Percentiles rank a stretch among this genome's conserved stretches.
Evolutionary conservation across 1,140 invertebrate species (phyloP).

Genomic region (Sinonovacula constricta): DNA sequence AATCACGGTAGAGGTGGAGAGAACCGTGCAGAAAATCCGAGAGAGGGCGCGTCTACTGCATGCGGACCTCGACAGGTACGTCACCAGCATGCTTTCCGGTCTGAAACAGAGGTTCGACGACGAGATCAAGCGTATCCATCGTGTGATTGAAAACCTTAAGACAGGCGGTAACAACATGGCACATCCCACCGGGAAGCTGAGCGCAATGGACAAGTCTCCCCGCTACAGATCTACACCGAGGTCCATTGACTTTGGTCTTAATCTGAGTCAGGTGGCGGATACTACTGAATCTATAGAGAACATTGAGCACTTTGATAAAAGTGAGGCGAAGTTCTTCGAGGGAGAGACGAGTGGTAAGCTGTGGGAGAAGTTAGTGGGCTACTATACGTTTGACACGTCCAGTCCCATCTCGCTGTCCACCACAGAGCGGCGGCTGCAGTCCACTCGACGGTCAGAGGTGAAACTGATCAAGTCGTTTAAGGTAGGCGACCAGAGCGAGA

Average conservation of each 20-base stretch:
- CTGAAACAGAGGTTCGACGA: constrained; percentile 43
- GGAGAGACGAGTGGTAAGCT: constrained; percentile 28
- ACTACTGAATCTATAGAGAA: constrained; percentile 8
- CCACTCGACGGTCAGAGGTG: constrained; percentile 33
- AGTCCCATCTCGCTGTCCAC: constrained; percentile 24
- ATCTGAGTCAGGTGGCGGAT: not conserved
- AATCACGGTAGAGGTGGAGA: constrained; percentile 40
- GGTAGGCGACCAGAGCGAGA: constrained; percentile 44
- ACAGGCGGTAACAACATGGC: not conserved
- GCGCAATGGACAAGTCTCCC: constrained; percentile 19
- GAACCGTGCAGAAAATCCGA: constrained; percentile 33
- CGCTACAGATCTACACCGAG: constrained; percentile 44
- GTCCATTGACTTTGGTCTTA: constrained; percentile 4
- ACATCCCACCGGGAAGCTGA: not conserved
- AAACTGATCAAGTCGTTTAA: constrained; percentile 28
- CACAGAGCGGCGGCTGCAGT: not conserved
- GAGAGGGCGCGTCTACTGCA: constrained; percentile 38
- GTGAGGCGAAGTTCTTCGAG: constrained; percentile 33
- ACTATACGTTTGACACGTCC: constrained; percentile 30
- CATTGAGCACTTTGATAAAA: constrained; percentile 39
- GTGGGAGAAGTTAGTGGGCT: constrained; percentile 25
- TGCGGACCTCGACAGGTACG: constrained; percentile 32
- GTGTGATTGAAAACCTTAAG: constrained; percentile 37
- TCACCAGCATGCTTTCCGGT: constrained; percentile 15
- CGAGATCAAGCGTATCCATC: constrained; percentile 20